These are phyloP conservation scores for Drosophila cyrtoloma DNA, from an alignment of 2,888 invertebrate species.

Conservation along the genomic window DNA sequence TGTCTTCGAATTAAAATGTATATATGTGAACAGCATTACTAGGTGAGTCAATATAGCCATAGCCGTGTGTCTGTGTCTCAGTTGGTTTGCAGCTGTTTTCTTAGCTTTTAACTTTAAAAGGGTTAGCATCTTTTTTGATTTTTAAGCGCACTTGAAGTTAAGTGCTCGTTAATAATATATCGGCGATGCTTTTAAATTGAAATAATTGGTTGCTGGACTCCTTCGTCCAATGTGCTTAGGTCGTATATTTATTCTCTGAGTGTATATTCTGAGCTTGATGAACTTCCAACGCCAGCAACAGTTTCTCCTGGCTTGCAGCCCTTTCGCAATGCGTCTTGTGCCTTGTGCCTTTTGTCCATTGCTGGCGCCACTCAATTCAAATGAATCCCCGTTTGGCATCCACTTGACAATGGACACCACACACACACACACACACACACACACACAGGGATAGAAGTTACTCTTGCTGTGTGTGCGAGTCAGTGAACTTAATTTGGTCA, in stretches of 20 bases:
- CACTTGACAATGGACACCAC: slow-evolving; percentile 71
- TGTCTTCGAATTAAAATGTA: background rate
- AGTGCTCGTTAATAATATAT: background rate
- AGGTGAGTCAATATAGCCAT: background rate
- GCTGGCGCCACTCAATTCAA: slow-evolving; percentile 70
- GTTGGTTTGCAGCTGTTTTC: background rate
- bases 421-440: slow-evolving; percentile 43
- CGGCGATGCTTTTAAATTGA: background rate
- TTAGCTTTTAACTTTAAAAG: background rate
- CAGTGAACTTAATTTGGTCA: slow-evolving; percentile 84
- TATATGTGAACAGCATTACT: background rate
- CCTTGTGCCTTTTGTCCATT: slow-evolving; percentile 43
- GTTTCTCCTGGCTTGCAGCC: slow-evolving; percentile 1
- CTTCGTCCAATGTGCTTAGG: background rate
- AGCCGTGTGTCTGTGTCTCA: background rate
- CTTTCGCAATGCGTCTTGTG: slow-evolving; percentile 6
- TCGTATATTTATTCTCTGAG: background rate
- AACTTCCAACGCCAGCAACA: background rate
- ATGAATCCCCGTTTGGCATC: slow-evolving; percentile 76
- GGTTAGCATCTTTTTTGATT: background rate
- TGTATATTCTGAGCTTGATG: background rate
- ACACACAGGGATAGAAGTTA: background rate
- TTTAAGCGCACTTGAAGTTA: background rate
- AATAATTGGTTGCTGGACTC: background rate
- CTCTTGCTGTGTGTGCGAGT: slow-evolving; percentile 49